phyloP scores from a whole-genome alignment of 2,797 vertebrate genomes.

The Poeciliopsis presidionis region DNA sequence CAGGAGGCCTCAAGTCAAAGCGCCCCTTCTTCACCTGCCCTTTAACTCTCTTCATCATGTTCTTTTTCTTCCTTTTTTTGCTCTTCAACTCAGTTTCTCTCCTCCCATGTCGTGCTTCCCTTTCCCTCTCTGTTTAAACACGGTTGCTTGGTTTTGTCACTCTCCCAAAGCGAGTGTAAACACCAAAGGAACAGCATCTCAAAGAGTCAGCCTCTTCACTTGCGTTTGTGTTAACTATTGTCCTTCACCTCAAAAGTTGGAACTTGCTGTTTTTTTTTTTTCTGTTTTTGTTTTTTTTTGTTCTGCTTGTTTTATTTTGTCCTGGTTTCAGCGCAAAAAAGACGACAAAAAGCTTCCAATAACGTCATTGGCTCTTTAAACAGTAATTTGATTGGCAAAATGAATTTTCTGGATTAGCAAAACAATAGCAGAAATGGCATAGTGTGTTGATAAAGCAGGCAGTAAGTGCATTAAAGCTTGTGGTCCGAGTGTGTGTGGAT shows the following conservation, averaged over 20 bases:
- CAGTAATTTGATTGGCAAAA: constrained; percentile 75
- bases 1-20: constrained; percentile 86
- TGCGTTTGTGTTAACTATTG: constrained; percentile 40
- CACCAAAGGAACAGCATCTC: constrained; percentile 15
- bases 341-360: constrained; percentile 33
- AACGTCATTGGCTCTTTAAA: constrained; percentile 59
- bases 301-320: constrained; percentile 41
- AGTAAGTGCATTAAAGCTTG: constrained; percentile 73
- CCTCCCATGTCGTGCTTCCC: constrained; percentile 24
- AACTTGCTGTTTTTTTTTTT: constrained; percentile 20
- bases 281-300: constrained; percentile 25
- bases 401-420: constrained; percentile 73
- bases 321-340: constrained; percentile 16
- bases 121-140: constrained; percentile 55
- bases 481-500: constrained; percentile 24
- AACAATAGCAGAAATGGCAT: constrained; percentile 72
- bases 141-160: neutral
- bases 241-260: constrained; percentile 48
- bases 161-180: constrained; percentile 17
- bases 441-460: constrained; percentile 75
- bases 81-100: constrained; percentile 63
- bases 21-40: constrained; percentile 78
- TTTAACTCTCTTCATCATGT: constrained; percentile 75
- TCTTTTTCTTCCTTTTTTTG: constrained; percentile 61
- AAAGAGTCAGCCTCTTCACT: constrained; percentile 44